Evolutionary conservation across 1,140 invertebrate genomes (phyloP), one percentile per base, ranked within the genome.

Genomic region (Drosophila takahashii): DNA sequence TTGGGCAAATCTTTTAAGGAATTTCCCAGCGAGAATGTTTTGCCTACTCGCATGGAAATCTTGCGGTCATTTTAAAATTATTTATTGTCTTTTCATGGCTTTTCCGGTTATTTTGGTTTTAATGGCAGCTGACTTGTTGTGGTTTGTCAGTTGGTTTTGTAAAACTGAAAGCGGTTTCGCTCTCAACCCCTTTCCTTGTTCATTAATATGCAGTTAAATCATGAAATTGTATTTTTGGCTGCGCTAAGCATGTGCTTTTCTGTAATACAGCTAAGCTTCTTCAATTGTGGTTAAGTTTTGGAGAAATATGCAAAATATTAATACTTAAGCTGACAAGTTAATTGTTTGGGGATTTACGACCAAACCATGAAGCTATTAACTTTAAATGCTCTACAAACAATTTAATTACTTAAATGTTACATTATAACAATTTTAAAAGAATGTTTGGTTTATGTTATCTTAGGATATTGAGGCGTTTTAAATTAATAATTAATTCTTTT

Each of bases 1-100:
- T 90, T 84, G 76, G 59, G 67, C 67, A 74, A 84, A 74, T 74
- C 67, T 81, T 67, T 58, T 54, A 66, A 71, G 76, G 34, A 78
- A 72, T 47, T 58, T 67, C 47, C 39, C 37, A 29, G 56, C 58
- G 48, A 66, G 54, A 41, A 78, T 77, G 80, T 75, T 75, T 70
- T 67, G 48, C 45, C 47, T 22, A 47, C 57, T 54, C 45, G 32
- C 42, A 27, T 18, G 37, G 26, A 50, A 27, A 51, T 42, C 48
- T 47, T 71, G 67, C 42, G 67, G 67, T 71, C 64, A 71, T 53
- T 71, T 70, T 44, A 54, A 70, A 70, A 70, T 71, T 70, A 71
- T 71, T 71, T 71, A 71, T 71, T 71, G 65, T 70, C 64, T 37
- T 48, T 71, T 70, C 67, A 70, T 70, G 65, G 67, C 67, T 71